These are phyloP conservation scores for Paratrypauchen microcephalus DNA, from an alignment of 2,797 vertebrate genomes.

Conservation along the genomic window DNA sequence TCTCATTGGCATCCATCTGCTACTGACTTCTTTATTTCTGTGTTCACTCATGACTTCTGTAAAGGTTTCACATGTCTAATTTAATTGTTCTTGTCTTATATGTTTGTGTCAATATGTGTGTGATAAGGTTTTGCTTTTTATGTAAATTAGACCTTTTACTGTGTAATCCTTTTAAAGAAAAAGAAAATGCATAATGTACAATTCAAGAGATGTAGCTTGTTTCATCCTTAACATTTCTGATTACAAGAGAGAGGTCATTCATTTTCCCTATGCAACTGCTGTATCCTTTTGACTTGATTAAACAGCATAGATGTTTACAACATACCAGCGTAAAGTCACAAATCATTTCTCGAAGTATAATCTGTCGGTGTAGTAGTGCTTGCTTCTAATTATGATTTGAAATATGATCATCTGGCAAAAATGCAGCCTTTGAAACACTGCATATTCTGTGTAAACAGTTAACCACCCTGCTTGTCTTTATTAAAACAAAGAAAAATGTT, in stretches of 20 bases:
- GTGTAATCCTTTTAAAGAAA: slow-evolving; percentile 22
- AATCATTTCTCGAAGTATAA: not conserved
- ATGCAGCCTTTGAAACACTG: not conserved
- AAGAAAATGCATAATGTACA: slow-evolving; percentile 22
- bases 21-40: slow-evolving; percentile 18
- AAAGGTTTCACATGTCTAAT: not conserved
- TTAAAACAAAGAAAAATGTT: not conserved
- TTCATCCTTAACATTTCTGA: slow-evolving; percentile 9
- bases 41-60: not conserved
- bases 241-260: slow-evolving; percentile 17
- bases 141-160: slow-evolving; percentile 8
- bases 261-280: slow-evolving; percentile 58
- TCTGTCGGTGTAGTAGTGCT: not conserved
- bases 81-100: not conserved
- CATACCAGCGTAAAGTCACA: not conserved
- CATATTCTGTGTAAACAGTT: not conserved
- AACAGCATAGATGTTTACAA: slow-evolving; percentile 37
- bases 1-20: slow-evolving; percentile 16
- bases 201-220: slow-evolving; percentile 14
- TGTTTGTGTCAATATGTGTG: slow-evolving; percentile 27
- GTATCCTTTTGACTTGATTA: slow-evolving; percentile 48
- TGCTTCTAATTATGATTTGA: not conserved
- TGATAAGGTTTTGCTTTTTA: slow-evolving; percentile 3
- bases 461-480: not conserved
- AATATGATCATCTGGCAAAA: not conserved